A percentile compares a stretch with the other conserved stretches of the same genome.
phyloP scores from a whole-genome alignment of 2,113 vertebrate genomes.

The Syrrhaptes paradoxus region DNA sequence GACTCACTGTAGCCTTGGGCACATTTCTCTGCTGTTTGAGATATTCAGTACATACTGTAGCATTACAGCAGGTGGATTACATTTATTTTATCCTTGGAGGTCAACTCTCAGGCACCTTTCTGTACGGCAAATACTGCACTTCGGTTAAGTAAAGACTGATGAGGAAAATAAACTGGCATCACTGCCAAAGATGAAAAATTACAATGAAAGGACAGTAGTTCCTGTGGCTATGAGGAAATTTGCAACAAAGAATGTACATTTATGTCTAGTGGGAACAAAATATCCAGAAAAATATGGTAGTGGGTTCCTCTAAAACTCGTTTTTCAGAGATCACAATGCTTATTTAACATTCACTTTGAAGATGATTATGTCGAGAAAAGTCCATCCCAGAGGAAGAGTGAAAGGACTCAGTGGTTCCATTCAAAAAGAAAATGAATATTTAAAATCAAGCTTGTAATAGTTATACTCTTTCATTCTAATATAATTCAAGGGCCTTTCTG shows the following conservation, averaged over 20 bases:
- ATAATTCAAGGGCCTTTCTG: constrained; percentile 44
- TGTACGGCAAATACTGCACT: neutral
- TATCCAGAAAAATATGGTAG: neutral
- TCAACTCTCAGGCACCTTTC: neutral
- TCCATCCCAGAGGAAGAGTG: constrained; percentile 22
- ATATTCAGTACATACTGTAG: constrained; percentile 23
- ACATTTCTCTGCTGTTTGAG: constrained; percentile 33
- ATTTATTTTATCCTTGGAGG: constrained; percentile 30
- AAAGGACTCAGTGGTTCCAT: neutral
- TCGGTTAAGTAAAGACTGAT: neutral
- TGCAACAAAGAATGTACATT: neutral
- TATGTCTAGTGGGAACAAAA: neutral
- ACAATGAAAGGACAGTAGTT: neutral
- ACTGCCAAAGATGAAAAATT: neutral
- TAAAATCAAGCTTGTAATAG: constrained; percentile 18
- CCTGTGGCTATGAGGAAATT: neutral
- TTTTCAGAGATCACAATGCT: constrained; percentile 12
- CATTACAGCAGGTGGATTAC: constrained; percentile 17
- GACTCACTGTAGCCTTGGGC: constrained; percentile 33
- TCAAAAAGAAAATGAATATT: constrained; percentile 41
- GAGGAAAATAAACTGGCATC: neutral
- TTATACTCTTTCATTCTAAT: neutral
- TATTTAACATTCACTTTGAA: constrained; percentile 31
- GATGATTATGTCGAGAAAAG: neutral
- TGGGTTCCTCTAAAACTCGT: neutral